These are phyloP conservation scores for Arctia plantaginis DNA, from an alignment of 2,888 invertebrate species.

Conservation along the genomic window DNA sequence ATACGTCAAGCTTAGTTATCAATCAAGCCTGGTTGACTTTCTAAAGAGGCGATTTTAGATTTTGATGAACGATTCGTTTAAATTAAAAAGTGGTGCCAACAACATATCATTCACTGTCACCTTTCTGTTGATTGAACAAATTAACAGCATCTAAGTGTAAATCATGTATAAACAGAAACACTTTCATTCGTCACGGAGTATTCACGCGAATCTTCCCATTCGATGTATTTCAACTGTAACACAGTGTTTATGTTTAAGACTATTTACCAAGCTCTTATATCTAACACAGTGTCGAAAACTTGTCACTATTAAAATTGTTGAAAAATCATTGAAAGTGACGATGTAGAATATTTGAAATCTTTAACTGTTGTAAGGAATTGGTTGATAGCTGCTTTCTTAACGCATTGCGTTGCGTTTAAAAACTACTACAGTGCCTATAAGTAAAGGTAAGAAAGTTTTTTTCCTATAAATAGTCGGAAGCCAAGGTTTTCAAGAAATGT, in stretches of 20 bases:
- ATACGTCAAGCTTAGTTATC: not conserved
- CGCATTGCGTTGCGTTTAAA: too few species aligned
- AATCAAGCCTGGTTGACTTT: not conserved
- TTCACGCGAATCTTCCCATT: slow-evolving; percentile 33
- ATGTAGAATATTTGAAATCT: not conserved
- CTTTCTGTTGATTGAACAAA: slow-evolving; percentile 8
- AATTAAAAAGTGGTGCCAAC: not conserved
- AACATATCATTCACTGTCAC: not conserved
- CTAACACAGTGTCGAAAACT: slow-evolving; percentile 24
- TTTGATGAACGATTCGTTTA: not conserved
- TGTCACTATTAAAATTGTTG: not conserved
- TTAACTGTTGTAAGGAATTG: not conserved
- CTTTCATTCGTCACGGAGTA: slow-evolving; percentile 45
- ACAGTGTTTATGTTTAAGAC: slow-evolving; percentile 10
- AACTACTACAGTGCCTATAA: not conserved
- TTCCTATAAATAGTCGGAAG: not conserved
- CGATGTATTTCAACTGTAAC: slow-evolving; percentile 23
- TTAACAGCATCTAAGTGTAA: slow-evolving; percentile 22
- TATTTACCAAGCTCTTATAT: not conserved
- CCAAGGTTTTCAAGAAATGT: not conserved
- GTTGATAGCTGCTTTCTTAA: not conserved
- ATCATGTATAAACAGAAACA: slow-evolving; percentile 33
- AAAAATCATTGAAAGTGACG: not conserved
- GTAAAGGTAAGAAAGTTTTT: not conserved
- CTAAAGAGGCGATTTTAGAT: not conserved